Evolutionary conservation across 2,797 vertebrate species (phyloP), one percentile per base, ranked within the genome.

Genomic region (Thunnus albacares): DNA sequence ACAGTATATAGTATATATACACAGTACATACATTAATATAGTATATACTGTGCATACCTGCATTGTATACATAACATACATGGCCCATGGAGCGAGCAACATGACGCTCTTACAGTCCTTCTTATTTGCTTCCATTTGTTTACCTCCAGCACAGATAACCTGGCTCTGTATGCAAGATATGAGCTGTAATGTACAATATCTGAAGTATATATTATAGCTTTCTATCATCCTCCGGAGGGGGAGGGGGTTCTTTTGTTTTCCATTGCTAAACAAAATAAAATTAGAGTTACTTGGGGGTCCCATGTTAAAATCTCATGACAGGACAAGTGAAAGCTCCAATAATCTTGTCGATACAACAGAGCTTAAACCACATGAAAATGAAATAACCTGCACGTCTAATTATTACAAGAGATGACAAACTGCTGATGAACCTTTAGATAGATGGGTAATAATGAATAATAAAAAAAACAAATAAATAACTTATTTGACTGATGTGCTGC

Each of bases 11-110:
- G 4, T 15, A 26, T 26, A 56, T 24, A 55, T 55, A 26, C 22
- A 49, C 17, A 49, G 17, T 17, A 18, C 45, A 18, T 38, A 11
- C 38, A 38, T 38, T 8, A 18, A 49, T 49, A 17, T 5, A 8
- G 18, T 51, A 51, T n/a, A 51, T n/a, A 51, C 12, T 43, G 13
- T 43, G 47, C 17, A 30, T 55, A 24, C 20, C 43, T n/a, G 63
- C 45, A 4, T 12, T 69, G n/a, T 24, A 9, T 18, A 18, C 18
- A 51, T 51, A 9, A 28, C 12, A 22, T 35, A 22, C 49, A 52
- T 52, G 78, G 72, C 77, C 88, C 93, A 93, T 88, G 91, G 30
- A 75, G 33, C 52, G 86, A 84, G 81, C 66, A 80, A 90, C 91
- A 93, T 91, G 88, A 89, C 89, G 81, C 92, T 93, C 22, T 77